A percentile compares a stretch with the other conserved stretches of the same genome.
Conservation (phyloP, 2,113 vertebrate genomes). For the Gnathochromis pfefferi region DNA sequence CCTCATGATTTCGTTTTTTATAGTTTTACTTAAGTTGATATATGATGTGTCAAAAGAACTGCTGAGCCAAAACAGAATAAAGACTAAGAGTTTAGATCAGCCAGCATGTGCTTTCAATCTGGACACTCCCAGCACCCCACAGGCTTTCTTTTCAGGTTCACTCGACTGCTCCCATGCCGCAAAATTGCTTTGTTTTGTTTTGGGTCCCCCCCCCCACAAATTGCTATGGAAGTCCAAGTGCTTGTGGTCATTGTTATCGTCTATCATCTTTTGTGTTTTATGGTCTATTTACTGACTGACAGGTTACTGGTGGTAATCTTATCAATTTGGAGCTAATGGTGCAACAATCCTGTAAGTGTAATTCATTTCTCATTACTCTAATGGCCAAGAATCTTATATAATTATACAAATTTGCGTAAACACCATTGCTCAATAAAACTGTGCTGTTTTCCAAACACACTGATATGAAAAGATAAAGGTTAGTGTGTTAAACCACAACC, state of each 20-base stretch:
- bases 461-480: neutral
- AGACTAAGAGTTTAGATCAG: neutral
- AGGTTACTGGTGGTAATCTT: neutral
- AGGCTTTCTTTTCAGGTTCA: conserved; percentile 3
- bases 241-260: neutral
- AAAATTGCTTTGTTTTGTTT: neutral
- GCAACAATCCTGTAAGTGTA: neutral
- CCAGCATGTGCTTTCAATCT: conserved; percentile 65
- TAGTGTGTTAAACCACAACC: neutral
- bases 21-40: conserved; percentile 18
- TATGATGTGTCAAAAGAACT: conserved; percentile 39
- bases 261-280: neutral
- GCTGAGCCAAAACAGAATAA: conserved; percentile 33
- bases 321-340: neutral
- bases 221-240: neutral
- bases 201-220: neutral
- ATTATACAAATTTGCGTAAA: neutral
- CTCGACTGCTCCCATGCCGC: conserved; percentile 11
- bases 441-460: neutral
- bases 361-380: neutral
- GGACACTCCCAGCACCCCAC: conserved; percentile 28
- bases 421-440: neutral
- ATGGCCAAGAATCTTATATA: neutral
- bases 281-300: neutral
- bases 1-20: neutral